Evolutionary conservation across 2,888 invertebrate species (phyloP).

Genomic region (Linyphia triangularis): DNA sequence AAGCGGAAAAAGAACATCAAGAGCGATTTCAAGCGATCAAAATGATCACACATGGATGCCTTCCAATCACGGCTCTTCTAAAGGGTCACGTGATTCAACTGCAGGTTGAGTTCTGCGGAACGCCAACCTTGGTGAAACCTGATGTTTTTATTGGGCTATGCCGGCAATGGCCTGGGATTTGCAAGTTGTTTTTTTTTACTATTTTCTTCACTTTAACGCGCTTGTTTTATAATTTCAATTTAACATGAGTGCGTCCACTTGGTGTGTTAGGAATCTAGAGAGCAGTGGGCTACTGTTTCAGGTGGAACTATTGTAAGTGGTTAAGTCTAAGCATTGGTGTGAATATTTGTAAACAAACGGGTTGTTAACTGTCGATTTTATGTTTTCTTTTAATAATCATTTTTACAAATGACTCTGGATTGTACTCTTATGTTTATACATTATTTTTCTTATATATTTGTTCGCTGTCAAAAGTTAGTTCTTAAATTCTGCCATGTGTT

Average conservation of each 20-base stretch:
- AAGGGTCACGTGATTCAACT: slow-evolving; percentile 28
- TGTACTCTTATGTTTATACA: no score
- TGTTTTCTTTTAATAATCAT: no score
- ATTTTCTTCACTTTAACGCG: slow-evolving; percentile 21
- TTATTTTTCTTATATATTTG: no score
- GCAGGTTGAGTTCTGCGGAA: slow-evolving; percentile 32
- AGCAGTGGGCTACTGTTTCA: background rate
- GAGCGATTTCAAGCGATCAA: slow-evolving; percentile 3
- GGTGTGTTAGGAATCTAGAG: background rate
- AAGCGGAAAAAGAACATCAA: background rate
- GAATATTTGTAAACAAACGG: slow-evolving; percentile 3
- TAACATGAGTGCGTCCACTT: background rate
- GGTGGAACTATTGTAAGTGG: background rate
- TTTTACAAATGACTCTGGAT: no score
- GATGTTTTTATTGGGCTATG: slow-evolving; percentile 43
- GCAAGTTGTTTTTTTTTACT: background rate
- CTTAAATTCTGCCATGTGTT: no score
- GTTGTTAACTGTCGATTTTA: no score
- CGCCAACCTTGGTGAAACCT: slow-evolving; percentile 44
- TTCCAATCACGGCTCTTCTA: background rate
- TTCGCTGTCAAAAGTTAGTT: no score
- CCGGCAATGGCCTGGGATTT: slow-evolving; percentile 46
- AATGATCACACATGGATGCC: background rate
- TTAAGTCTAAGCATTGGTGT: background rate
- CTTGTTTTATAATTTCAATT: slow-evolving; percentile 30